Evolutionary conservation across 2,888 invertebrate species (phyloP), one percentile per base, ranked within the genome.

Genomic region (Nezara viridula): DNA sequence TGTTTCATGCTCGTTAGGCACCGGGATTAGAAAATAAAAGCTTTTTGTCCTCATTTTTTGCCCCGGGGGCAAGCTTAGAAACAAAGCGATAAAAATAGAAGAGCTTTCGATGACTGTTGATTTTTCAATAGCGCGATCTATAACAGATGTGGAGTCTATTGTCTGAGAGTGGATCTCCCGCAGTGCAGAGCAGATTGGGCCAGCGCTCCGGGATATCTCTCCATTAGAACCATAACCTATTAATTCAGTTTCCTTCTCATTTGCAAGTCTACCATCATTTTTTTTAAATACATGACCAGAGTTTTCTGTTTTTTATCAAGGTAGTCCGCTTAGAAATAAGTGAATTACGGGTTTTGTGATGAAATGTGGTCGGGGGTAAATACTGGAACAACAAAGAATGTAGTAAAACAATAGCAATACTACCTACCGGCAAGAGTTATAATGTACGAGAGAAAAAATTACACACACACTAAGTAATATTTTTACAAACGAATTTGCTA

Each of bases 221-320:
- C 44, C 81, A 47, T 81, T 81, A 81, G 24, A n/a, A 24, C 81
- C 81, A 12, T 81, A 40, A 81, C 81, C 81, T 44, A 81, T 81
- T 81, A 81, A 81, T 81, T 81, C 44, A 81, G 44, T 47, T 47
- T 47, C n/a, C 24, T 4, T 12, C n/a, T 81, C 81, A n/a, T 81
- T 81, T 81, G 81, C 81, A 81, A 81, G 81, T 81, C 81, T n/a
- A 44, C 3, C 14, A 44, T n/a, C 81, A 14, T 73, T 73, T 55
- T n/a, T n/a, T 10, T 10, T 1, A 27, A 16, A 66, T 3, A 66
- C 6, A 73, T 73, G 66, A 16, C 37, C 32, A 7, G 5, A 1
- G 6, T 73, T 60, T 6, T 19, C 21, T 55, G 16, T 16, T 37
- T 73, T 66, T 66, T 73, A 19, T 32, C 6, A 32, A 66, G 32